A percentile compares a stretch with the other conserved stretches of the same genome.
These are phyloP conservation scores for Pseudococcus longispinus DNA, from an alignment of 2,888 invertebrate species.

Conservation along the genomic window DNA sequence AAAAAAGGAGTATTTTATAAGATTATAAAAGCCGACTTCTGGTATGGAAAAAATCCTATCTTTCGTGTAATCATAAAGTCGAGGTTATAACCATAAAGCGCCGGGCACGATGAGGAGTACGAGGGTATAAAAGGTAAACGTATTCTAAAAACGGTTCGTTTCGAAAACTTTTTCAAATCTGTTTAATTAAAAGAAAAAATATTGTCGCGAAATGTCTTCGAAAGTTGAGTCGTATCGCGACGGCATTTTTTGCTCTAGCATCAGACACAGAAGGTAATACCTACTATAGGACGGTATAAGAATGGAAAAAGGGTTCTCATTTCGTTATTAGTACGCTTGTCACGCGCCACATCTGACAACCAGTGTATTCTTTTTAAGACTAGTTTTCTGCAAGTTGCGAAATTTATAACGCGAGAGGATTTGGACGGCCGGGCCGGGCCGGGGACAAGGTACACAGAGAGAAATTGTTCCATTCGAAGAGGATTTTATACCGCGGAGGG, in stretches of 20 bases:
- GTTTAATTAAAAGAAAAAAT: constrained; percentile 51
- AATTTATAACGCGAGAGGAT: constrained; percentile 44
- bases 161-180: constrained; percentile 43
- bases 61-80: constrained; percentile 39
- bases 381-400: constrained; percentile 41
- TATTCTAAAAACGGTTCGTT: constrained; percentile 35
- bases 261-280: not conserved
- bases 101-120: not conserved
- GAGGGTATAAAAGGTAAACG: constrained; percentile 10
- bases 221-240: constrained; percentile 38
- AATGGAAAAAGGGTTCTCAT: not conserved
- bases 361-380: constrained; percentile 50
- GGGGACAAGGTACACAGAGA: not conserved
- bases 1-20: constrained; percentile 21
- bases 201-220: constrained; percentile 48
- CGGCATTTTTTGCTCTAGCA: not conserved
- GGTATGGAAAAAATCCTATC: constrained; percentile 36
- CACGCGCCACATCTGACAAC: constrained; percentile 50
- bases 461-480: constrained; percentile 22
- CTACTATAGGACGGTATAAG: not conserved
- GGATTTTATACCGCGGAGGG: not conserved
- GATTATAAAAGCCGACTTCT: not conserved
- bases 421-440: not conserved
- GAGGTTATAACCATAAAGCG: constrained; percentile 35
- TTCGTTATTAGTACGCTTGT: constrained; percentile 35